Evolutionary conservation across 2,888 invertebrate genomes (phyloP), one percentile per base, ranked within the genome.

Genomic region (Marasmarcha lunaedactyla): DNA sequence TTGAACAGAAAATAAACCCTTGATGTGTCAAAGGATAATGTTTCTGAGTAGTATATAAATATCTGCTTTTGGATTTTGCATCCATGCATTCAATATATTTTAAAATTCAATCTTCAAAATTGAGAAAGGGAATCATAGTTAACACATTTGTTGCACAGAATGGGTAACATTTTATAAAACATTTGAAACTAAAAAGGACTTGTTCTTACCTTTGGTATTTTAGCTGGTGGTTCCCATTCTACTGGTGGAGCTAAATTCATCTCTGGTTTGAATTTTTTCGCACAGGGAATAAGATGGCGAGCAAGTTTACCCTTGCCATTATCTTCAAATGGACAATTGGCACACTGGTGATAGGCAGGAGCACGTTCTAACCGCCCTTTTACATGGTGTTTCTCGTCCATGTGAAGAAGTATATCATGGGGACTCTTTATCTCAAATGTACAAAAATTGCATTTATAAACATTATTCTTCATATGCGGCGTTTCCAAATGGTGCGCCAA

Each of bases 181-280:
- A n/a, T n/a, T n/a, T n/a, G n/a, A n/a, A n/a, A n/a, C n/a, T n/a
- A n/a, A n/a, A n/a, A n/a, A n/a, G n/a, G n/a, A n/a, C n/a, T n/a
- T n/a, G n/a, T n/a, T n/a, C n/a, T n/a, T 56, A 91, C 86, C 77
- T 92, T 88, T 45, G 95, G 94, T 73, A 95, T 94, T 73, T 96
- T 95, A 2, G 95, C 95, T 1, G 96, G 96, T 1, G 95, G 95
- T 60, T 95, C 95, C 93, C 94, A 95, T 60, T 95, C 95, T 1
- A 89, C 76, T 0, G 95, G 93, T 3, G 96, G 95, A 50, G 92
- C 90, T 53, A 93, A 84, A 74, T 97, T 97, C 35, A 88, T 78
- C 48, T 94, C 94, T 0, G 94, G 91, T 64, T 93, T 91, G 73
- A 94, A 97, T 63, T 94, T 93, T 71, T 95, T 94, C 33, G 89